phyloP scores from a whole-genome alignment of 2,888 invertebrate species.

The Eupithecia insigniata region DNA sequence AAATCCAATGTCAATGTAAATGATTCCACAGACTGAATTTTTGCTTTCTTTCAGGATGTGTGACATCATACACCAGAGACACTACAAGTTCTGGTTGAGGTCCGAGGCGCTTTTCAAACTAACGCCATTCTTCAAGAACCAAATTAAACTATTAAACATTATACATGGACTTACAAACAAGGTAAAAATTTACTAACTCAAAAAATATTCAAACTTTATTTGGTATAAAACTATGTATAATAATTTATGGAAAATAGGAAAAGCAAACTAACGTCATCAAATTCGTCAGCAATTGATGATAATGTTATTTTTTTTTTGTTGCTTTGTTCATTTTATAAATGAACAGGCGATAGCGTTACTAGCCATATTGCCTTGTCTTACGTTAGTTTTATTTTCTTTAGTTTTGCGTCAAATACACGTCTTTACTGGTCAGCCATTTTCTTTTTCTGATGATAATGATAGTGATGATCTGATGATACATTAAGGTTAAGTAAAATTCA shows the following conservation, averaged over 20 bases:
- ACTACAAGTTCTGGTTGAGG: slow-evolving; percentile 89
- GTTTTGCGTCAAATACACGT: no score
- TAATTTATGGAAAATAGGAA: no score
- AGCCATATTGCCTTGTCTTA: no score
- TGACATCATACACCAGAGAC: slow-evolving; percentile 91
- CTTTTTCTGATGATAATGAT: no score
- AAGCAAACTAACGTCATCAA: neutral
- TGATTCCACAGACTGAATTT: neutral
- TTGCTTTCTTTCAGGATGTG: slow-evolving; percentile 85
- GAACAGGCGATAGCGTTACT: no score
- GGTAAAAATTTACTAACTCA: slow-evolving; percentile 54
- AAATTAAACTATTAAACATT: slow-evolving; percentile 86
- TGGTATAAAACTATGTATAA: no score
- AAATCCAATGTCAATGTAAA: neutral
- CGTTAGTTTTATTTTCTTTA: no score
- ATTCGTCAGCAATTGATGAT: neutral
- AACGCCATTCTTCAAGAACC: slow-evolving; percentile 87
- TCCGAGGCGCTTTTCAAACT: slow-evolving; percentile 89
- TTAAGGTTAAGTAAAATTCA: neutral
- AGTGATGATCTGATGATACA: no score
- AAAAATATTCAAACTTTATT: no score
- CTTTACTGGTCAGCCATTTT: no score
- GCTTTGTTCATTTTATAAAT: no score
- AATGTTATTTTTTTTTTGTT: no score
- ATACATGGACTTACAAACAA: slow-evolving; percentile 91